These are phyloP conservation scores for Gnathonemus longibarbis DNA, from an alignment of 2,113 vertebrate species.

Conservation along the genomic window DNA sequence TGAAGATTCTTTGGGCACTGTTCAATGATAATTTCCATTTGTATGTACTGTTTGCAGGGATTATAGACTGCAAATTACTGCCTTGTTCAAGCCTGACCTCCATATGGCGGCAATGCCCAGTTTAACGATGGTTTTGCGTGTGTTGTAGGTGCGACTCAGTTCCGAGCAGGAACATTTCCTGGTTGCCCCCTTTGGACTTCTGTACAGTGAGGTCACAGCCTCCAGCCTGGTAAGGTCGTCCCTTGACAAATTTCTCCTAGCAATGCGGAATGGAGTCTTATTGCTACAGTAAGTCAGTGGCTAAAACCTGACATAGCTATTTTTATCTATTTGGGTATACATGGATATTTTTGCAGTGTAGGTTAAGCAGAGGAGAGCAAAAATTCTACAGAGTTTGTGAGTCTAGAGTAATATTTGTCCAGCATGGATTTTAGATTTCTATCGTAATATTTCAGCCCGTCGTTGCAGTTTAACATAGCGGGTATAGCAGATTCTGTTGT, in stretches of 20 bases:
- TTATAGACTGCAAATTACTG: neutral
- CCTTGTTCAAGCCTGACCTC: neutral
- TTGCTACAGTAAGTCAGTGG: neutral
- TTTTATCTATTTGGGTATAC: neutral
- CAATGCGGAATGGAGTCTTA: neutral
- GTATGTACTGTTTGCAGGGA: neutral
- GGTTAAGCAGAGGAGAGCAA: neutral
- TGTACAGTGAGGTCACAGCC: slow-evolving; percentile 92
- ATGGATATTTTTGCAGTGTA: neutral
- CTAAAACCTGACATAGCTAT: neutral
- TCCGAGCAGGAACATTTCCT: slow-evolving; percentile 88
- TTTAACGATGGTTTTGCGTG: neutral
- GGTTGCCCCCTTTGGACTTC: slow-evolving; percentile 88
- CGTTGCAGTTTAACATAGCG: neutral
- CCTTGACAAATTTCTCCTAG: neutral
- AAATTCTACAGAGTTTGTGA: neutral
- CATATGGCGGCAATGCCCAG: too few species aligned
- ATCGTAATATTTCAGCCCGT: neutral
- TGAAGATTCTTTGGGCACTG: neutral
- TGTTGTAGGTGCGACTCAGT: slow-evolving; percentile 76
- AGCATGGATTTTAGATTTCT: neutral
- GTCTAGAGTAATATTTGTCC: neutral
- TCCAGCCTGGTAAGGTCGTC: slow-evolving; percentile 82
- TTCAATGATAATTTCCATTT: neutral
- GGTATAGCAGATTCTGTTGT: neutral